Base-by-base conservation (phyloP, 2,797 vertebrate genomes). In the Sandelia bainsii region DNA sequence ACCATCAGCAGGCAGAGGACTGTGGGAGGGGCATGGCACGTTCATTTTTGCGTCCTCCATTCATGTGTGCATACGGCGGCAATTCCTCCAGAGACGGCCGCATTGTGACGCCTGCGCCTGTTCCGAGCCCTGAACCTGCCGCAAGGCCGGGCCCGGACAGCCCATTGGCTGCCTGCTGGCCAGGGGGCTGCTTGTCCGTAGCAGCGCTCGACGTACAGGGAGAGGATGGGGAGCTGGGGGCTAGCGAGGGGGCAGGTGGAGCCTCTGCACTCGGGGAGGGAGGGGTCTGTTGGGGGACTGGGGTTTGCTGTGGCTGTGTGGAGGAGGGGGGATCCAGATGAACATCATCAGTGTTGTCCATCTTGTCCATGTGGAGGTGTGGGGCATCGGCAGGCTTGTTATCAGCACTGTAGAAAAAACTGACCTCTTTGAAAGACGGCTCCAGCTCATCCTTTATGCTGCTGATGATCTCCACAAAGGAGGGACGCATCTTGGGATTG, bases 61-160 rank as follows among this genome's bases (percentile, higher is more conserved):
- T 99, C 98, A 99, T 99, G 95, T 99, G 98, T 0, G 98, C 96
- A 13, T 98, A 99, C 0, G 96, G 95, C 88, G 97, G 97, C 37
- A 96, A 90, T 89, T 99, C 97, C 23, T 98, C 97, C 48, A 97
- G 95, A 77, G 95, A 94, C 68, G 95, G 93, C 50, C 95, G 90
- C n/a, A 95, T 93, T 1, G 96, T 72, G 84, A 95, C 91, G 57
- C 74, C 79, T 0, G 83, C 52, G 7, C 79, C 71, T 3, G 78
- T 22, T 73, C 79, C 81, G 0, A 66, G 69, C 16, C 71, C 83
- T 0, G 81, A 1, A 13, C 53, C 81, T 0, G 76, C 54, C 49
- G 50, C 59, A 0, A 72, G 79, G 5, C 74, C 81, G 6, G 77
- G 23, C 73, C 79, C 90, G 0, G 89, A 85, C 90, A 27, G 95